Base-by-base conservation (phyloP, 2,888 invertebrate genomes). In the Thumatha senex region DNA sequence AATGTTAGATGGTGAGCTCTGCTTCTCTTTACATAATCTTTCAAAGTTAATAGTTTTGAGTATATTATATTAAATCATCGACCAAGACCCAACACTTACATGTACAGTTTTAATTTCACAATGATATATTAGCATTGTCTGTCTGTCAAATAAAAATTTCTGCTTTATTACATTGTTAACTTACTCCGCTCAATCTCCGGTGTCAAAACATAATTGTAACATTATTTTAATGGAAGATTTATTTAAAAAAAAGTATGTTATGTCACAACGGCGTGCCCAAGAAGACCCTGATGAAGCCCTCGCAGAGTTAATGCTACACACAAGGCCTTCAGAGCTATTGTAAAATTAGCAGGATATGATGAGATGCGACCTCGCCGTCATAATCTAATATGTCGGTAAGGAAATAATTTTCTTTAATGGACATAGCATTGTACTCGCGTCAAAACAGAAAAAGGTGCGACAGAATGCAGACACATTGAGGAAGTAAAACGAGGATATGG, bases 301-400 rank as follows among this genome's bases (percentile, higher is more conserved):
- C 64, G 70, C 61, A 63, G 55, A 64, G 56, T 61, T 56, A 51
- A 76, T 24, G 18, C 2, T 5, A 77, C 79, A 66, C 72, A 46
- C 61, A 48, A 67, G 67, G 67, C 48, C 67, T 70, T 69, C 72
- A 67, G 59, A 58, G 70, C 78, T 75, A 80, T 82, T 84, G 82
- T 85, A 74, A 63, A 77, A 72, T 76, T 77, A 78, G 77, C 80
- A 84, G 83, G 84, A 86, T 84, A 72, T 79, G 74, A 77, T 76
- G 72, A 77, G 65, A 69, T 69, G 70, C 72, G 74, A 70, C 78
- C 85, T 87, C 76, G 77, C 63, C 59, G 67, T 69, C 68, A 72
- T 80, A 79, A 83, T 76, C 78, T 70, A 70, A 82, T 77, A 75
- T 65, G 70, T 80, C 70, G 73, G 74, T 63, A 72, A 80, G 84